Evolutionary conservation across 2,113 vertebrate genomes (phyloP).

Genomic region (Okapia johnstoni): DNA sequence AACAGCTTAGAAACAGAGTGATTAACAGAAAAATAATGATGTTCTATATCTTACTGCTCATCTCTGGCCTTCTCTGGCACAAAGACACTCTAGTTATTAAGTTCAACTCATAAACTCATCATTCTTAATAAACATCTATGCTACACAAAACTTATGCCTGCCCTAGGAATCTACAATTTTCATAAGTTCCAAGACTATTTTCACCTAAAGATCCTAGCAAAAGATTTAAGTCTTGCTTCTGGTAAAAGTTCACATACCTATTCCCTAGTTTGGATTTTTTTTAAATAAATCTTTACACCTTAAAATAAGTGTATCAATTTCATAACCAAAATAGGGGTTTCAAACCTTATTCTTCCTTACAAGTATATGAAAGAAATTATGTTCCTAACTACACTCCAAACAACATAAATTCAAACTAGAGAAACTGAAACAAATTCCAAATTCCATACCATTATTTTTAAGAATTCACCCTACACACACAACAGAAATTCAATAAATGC

Average conservation of each 20-base stretch:
- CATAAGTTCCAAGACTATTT: not conserved
- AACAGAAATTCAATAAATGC: not conserved
- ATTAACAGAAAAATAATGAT: not conserved
- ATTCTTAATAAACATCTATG: not conserved
- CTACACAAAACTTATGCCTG: not conserved
- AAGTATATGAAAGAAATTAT: not conserved
- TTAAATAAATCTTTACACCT: not conserved
- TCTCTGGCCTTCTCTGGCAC: not conserved
- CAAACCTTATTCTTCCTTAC: not conserved
- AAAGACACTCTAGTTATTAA: not conserved
- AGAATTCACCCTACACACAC: not conserved
- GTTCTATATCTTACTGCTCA: not conserved
- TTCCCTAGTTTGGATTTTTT: not conserved
- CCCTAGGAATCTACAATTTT: not conserved
- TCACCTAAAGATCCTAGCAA: not conserved
- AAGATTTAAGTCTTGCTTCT: not conserved
- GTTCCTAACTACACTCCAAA: not conserved
- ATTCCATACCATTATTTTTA: not conserved
- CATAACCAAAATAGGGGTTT: not conserved
- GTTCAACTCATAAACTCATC: not conserved
- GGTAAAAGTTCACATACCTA: not conserved
- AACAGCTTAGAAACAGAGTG: conserved; percentile 11
- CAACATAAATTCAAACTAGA: not conserved
- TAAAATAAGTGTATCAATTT: not conserved
- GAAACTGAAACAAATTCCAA: not conserved